Evolutionary conservation across 1,140 invertebrate species (phyloP).

Genomic region (Philaenus spumarius): DNA sequence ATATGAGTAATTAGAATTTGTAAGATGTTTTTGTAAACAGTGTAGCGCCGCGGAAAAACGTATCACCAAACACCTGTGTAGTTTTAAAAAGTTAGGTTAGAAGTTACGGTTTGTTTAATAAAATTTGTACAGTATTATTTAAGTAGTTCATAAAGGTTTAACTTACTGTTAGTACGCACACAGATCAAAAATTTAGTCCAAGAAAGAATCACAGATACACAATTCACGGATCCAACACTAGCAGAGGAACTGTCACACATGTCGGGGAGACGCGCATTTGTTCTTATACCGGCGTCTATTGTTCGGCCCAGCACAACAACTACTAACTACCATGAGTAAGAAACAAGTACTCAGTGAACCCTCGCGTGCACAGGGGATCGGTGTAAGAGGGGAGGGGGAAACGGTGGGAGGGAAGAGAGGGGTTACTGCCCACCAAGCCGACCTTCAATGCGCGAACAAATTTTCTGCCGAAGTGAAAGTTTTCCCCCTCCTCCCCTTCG

Average conservation of each 20-base stretch:
- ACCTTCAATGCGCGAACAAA: slow-evolving; percentile 22
- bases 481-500: not conserved
- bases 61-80: no score
- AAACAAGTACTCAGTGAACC: not conserved
- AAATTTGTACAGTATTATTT: no score
- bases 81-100: no score
- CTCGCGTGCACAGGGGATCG: slow-evolving; percentile 9
- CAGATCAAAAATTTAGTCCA: no score
- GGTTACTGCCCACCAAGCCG: slow-evolving; percentile 9
- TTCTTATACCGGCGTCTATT: slow-evolving; percentile 9
- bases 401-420: not conserved
- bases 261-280: not conserved
- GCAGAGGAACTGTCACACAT: not conserved
- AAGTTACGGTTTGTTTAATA: no score
- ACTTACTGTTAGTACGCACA: no score
- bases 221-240: no score
- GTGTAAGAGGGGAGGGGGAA: not conserved
- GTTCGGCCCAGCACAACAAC: slow-evolving; percentile 16
- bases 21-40: no score
- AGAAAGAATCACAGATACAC: no score
- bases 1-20: no score
- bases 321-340: slow-evolving; percentile 3
- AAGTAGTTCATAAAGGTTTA: no score
- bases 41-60: no score
- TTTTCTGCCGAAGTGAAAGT: slow-evolving; percentile 20